Evolutionary conservation across 35 echinoderm and acorn worm species (phyloP).

Genomic region (Heliocidaris tuberculata): DNA sequence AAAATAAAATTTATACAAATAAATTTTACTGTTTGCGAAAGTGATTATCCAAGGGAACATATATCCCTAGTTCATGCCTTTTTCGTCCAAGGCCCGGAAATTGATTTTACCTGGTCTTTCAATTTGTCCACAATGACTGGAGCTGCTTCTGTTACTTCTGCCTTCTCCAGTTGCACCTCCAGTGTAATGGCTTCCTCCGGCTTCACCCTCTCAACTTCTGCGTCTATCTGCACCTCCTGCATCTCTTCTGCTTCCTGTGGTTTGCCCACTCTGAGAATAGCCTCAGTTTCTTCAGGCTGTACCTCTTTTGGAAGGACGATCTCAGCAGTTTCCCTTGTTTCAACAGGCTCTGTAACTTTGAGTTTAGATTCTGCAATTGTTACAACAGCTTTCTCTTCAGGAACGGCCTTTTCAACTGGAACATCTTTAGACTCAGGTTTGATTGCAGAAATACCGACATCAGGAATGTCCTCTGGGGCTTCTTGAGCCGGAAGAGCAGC

Average conservation of each 20-base stretch:
- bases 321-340: slow-evolving; percentile 34
- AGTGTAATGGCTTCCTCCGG: not conserved
- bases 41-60: not conserved
- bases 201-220: not conserved
- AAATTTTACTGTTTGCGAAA: not conserved
- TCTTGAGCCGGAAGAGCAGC: slow-evolving; percentile 27
- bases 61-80: not conserved
- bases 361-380: slow-evolving; percentile 22
- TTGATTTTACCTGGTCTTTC: slow-evolving; percentile 60
- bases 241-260: slow-evolving; percentile 46
- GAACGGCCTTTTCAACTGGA: slow-evolving; percentile 18
- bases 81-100: not conserved
- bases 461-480: slow-evolving; percentile 2
- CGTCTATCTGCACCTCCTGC: slow-evolving; percentile 38
- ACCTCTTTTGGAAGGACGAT: slow-evolving; percentile 22
- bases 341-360: slow-evolving; percentile 21
- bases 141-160: slow-evolving; percentile 49
- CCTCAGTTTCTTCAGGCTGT: slow-evolving; percentile 35
- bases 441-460: slow-evolving; percentile 35
- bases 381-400: slow-evolving; percentile 15
- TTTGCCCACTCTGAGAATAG: slow-evolving; percentile 19
- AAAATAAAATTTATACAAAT: not conserved
- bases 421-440: slow-evolving; percentile 46
- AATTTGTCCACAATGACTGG: slow-evolving; percentile 66
- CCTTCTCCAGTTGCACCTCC: not conserved